Percentiles rank a stretch among this genome's conserved stretches.
phyloP scores from a whole-genome alignment of 92 coral and sea anemone genomes.

The Umimayanthus chanpuru region DNA sequence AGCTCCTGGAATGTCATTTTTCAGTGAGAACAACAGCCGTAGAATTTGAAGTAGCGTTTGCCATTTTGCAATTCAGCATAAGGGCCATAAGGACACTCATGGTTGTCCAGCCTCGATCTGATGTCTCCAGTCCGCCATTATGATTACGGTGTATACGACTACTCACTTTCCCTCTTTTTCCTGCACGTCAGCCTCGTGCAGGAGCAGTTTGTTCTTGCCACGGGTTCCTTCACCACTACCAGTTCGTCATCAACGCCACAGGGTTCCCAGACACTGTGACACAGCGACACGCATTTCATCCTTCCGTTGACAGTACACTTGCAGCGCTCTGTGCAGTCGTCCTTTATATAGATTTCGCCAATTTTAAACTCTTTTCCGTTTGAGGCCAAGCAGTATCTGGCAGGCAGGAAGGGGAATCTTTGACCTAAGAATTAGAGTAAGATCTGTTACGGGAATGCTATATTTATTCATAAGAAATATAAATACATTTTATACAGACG shows the following conservation, averaged over 20 bases:
- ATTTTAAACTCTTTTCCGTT: conserved; percentile 9
- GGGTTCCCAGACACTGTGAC: conserved; percentile 53
- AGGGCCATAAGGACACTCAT: too few relatives aligned
- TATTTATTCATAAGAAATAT: too few relatives aligned
- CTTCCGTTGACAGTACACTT: conserved; percentile 59
- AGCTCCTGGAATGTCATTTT: too few relatives aligned
- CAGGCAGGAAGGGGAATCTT: too few relatives aligned
- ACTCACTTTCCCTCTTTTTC: conserved; percentile 28
- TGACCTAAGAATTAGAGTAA: background rate
- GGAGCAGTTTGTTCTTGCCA: conserved; percentile 53
- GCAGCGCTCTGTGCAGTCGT: conserved; percentile 60
- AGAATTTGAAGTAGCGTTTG: too few relatives aligned
- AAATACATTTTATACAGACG: too few relatives aligned
- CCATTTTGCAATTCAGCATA: too few relatives aligned
- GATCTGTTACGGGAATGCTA: background rate
- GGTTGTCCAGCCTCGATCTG: too few relatives aligned
- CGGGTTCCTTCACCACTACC: conserved; percentile 35
- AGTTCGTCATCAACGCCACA: conserved; percentile 51
- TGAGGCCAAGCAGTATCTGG: conserved; percentile 10
- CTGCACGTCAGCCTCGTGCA: conserved; percentile 54
- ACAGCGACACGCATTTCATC: conserved; percentile 55
- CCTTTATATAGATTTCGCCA: conserved; percentile 21
- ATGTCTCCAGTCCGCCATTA: too few relatives aligned
- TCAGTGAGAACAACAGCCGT: too few relatives aligned
- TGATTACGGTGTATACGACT: too few relatives aligned